These are phyloP conservation scores for Heteromormyrus szaboi DNA, from an alignment of 2,797 vertebrate genomes.

Conservation along the genomic window DNA sequence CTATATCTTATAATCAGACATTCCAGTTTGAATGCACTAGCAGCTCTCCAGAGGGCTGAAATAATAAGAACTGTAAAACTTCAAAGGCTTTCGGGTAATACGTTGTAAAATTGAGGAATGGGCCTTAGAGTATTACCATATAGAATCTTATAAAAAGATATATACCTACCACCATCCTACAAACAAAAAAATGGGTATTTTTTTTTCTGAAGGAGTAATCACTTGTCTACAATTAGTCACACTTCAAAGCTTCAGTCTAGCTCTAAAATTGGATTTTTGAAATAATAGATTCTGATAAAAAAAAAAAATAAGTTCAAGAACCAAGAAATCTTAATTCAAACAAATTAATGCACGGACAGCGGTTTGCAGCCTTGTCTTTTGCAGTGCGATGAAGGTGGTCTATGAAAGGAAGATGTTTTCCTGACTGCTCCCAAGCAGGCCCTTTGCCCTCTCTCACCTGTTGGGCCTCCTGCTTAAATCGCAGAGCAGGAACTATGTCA, in stretches of 20 bases:
- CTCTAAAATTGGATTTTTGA: conserved; percentile 44
- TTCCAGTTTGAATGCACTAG: conserved; percentile 17
- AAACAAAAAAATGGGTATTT: background rate
- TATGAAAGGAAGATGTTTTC: background rate
- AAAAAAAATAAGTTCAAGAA: conserved; percentile 47
- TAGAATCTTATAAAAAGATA: conserved; percentile 27
- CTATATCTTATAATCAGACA: conserved; percentile 26
- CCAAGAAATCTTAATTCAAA: conserved; percentile 29
- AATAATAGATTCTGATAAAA: conserved; percentile 38
- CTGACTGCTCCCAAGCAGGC: background rate
- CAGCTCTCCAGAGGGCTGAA: conserved; percentile 29
- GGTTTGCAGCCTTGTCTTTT: conserved; percentile 10
- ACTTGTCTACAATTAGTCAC: conserved; percentile 48
- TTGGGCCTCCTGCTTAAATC: background rate
- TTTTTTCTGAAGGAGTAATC: conserved; percentile 31
- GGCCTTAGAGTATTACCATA: conserved; percentile 26
- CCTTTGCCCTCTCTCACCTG: background rate
- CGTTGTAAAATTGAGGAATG: conserved; percentile 26
- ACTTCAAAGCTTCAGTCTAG: conserved; percentile 42
- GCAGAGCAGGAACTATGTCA: background rate
- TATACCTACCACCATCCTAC: background rate
- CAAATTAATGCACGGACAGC: background rate
- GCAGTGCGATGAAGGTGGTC: background rate
- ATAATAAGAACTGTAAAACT: conserved; percentile 24
- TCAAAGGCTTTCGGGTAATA: conserved; percentile 37